Evolutionary conservation across 2,113 vertebrate species (phyloP).

Genomic region (Dascyllus trimaculatus): DNA sequence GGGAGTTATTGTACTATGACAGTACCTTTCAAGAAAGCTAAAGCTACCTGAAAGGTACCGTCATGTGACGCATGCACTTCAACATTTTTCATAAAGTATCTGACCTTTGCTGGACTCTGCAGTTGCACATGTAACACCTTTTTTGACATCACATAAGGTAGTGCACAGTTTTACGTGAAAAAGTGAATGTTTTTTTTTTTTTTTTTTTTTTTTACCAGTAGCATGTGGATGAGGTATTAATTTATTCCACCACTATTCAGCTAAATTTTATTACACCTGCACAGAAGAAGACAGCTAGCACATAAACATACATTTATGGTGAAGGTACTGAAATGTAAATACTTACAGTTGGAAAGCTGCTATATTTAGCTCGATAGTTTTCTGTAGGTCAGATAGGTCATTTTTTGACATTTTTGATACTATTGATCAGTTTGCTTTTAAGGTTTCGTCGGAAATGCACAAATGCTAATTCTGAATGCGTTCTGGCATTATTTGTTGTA

Average conservation of each 20-base stretch:
- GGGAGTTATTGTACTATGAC: neutral
- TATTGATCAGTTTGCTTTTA: neutral
- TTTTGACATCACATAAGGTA: neutral
- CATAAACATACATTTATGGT: too few species aligned
- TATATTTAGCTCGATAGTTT: too few species aligned
- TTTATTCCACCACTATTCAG: neutral
- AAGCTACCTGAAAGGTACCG: neutral
- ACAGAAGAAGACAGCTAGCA: too few species aligned
- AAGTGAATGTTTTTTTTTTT: neutral
- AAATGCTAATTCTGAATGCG: too few species aligned
- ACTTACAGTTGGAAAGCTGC: too few species aligned
- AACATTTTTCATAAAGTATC: neutral
- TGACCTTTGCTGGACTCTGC: neutral
- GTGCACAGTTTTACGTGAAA: neutral
- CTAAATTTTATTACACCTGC: too few species aligned
- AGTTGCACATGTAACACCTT: neutral
- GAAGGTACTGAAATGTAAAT: too few species aligned
- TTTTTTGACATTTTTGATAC: too few species aligned
- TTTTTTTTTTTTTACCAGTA: neutral
- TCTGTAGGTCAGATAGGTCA: too few species aligned
- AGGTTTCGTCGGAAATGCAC: neutral
- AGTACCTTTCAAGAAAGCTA: neutral
- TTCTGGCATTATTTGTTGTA: too few species aligned
- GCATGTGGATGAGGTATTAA: neutral
- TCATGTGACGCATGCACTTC: neutral